phyloP scores from a whole-genome alignment of 2,113 vertebrate genomes.

The Xiphophorus hellerii region DNA sequence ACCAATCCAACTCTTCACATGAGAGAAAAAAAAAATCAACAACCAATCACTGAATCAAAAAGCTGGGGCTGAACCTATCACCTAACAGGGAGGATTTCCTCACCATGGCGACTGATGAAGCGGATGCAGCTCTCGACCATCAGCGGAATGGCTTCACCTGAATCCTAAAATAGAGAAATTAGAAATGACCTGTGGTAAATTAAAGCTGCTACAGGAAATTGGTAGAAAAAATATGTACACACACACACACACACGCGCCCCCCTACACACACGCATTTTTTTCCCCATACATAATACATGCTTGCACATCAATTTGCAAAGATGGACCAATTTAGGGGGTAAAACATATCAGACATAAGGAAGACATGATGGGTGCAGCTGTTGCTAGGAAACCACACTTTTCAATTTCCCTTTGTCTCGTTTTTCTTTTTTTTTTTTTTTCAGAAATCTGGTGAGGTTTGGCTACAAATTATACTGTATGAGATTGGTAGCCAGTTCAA shows the following conservation, averaged over 20 bases:
- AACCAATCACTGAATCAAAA: constrained; percentile 44
- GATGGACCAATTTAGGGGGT: constrained; percentile 36
- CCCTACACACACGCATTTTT: constrained; percentile 17
- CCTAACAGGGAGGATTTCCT: constrained; percentile 56
- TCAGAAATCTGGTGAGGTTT: constrained; percentile 25
- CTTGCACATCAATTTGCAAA: constrained; percentile 40
- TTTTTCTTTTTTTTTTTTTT: neutral
- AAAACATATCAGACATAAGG: constrained; percentile 22
- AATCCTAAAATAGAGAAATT: constrained; percentile 80
- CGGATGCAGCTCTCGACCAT: constrained; percentile 98
- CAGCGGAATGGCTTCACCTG: constrained; percentile 90
- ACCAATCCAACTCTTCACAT: constrained; percentile 12
- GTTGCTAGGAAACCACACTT: constrained; percentile 75
- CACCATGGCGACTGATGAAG: constrained; percentile 97
- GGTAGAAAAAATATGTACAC: neutral
- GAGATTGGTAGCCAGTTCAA: neutral
- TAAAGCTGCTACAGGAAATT: constrained; percentile 1
- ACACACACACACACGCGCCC: constrained; percentile 2
- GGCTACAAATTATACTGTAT: neutral
- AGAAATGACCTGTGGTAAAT: constrained; percentile 8
- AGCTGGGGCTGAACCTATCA: constrained; percentile 40
- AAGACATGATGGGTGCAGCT: constrained; percentile 49
- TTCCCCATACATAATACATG: constrained; percentile 29
- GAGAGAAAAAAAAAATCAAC: neutral
- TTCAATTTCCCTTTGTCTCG: constrained; percentile 63